phyloP scores from a whole-genome alignment of 2,888 invertebrate genomes.

The Unio delphinus region DNA sequence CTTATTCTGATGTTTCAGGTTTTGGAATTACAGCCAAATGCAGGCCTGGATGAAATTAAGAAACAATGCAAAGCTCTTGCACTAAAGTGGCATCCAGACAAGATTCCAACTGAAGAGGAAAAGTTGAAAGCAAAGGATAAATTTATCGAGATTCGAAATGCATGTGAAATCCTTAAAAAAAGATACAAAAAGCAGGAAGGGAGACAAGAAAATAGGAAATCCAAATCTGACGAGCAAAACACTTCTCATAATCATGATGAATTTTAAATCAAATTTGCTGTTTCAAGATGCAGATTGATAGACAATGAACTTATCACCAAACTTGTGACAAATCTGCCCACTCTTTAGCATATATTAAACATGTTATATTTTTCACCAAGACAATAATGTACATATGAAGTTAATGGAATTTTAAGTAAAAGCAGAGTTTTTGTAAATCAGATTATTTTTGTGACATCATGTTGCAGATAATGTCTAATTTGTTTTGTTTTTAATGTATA shows the following conservation, averaged over 20 bases:
- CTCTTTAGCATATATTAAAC: too few relatives aligned
- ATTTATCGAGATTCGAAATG: constrained; percentile 94
- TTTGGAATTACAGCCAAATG: constrained; percentile 82
- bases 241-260: background rate
- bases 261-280: too few relatives aligned
- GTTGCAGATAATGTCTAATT: too few relatives aligned
- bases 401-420: too few relatives aligned
- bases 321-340: too few relatives aligned
- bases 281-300: too few relatives aligned
- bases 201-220: background rate
- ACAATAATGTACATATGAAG: too few relatives aligned
- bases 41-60: constrained; percentile 89
- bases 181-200: constrained; percentile 34
- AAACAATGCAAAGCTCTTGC: constrained; percentile 86
- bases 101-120: constrained; percentile 82
- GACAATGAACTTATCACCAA: too few relatives aligned
- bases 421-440: too few relatives aligned
- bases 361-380: too few relatives aligned
- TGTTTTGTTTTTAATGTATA: too few relatives aligned
- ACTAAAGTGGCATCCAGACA: constrained; percentile 92
- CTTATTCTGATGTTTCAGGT: constrained; percentile 74
- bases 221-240: background rate
- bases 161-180: constrained; percentile 83
- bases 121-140: constrained; percentile 84
- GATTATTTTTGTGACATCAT: too few relatives aligned